Evolutionary conservation across 2,113 vertebrate species (phyloP), one percentile per base, ranked within the genome.

Genomic region (Hymenochirus boettgeri): DNA sequence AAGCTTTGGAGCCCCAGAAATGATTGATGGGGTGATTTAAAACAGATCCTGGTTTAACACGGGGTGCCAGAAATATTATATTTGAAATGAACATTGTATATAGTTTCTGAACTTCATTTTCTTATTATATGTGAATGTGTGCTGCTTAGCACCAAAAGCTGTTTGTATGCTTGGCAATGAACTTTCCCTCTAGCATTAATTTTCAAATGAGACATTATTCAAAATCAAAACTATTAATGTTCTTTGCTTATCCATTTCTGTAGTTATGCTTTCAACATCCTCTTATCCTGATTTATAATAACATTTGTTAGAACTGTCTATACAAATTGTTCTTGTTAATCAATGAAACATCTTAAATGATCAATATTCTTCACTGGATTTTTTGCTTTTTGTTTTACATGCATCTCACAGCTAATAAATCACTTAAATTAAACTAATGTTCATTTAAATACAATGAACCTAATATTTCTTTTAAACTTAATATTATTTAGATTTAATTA

Each of bases 161-260:
- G n/a, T n/a, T n/a, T n/a, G n/a, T n/a, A n/a, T n/a, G n/a, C n/a
- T n/a, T n/a, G n/a, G n/a, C n/a, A n/a, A n/a, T n/a, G n/a, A n/a
- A n/a, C n/a, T n/a, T n/a, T n/a, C n/a, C n/a, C n/a, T n/a, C n/a
- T n/a, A n/a, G n/a, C n/a, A n/a, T n/a, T n/a, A n/a, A n/a, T n/a
- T n/a, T n/a, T n/a, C n/a, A n/a, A n/a, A n/a, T n/a, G n/a, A n/a
- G n/a, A n/a, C n/a, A n/a, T n/a, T n/a, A n/a, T n/a, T n/a, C n/a
- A n/a, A n/a, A n/a, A n/a, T n/a, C n/a, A n/a, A n/a, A n/a, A n/a
- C n/a, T n/a, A n/a, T n/a, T n/a, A n/a, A n/a, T n/a, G n/a, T n/a
- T n/a, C n/a, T n/a, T n/a, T n/a, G n/a, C n/a, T n/a, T n/a, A n/a
- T 17, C 39, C 39, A 42, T 42, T 42, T 42, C 39, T 42, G 39